Base-by-base conservation (phyloP, 2,113 vertebrate species). In the Herpetotheres cachinnans region DNA sequence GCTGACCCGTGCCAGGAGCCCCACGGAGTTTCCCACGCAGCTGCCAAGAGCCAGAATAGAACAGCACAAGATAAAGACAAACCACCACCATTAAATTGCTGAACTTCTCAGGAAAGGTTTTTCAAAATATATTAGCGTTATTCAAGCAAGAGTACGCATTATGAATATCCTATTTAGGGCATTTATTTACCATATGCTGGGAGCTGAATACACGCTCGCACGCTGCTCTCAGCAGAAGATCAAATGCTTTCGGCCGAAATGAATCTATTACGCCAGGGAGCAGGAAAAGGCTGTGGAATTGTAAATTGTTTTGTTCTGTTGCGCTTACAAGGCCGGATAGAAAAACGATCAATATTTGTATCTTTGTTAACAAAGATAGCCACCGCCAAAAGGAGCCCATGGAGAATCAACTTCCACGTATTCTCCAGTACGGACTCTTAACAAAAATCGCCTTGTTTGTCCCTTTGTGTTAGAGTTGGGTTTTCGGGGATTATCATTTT, bases 351-450 rank as follows among this genome's bases (percentile, higher is more conserved):
- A 13, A 22, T 81, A 54, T 59, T 56, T 66, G 44, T 63, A 18
- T 11, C 63, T 34, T 38, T 50, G 58, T 65, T 66, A 71, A 61
- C 34, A 49, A 66, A 58, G 65, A 11, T 1, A 44, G 34, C 22
- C 21, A 6, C 52, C 40, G 69, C 32, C 62, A 46, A 32, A 61
- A 59, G 76, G 7, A 61, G 59, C 24, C 40, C 61, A 13, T 0
- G 1, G 36, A 80, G 61, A 69, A 44, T 11, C 61, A 15, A 3
- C 26, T 27, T 22, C 87, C 19, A 8, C 3, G 1, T 8, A 12
- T 9, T n/a, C 42, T 30, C 42, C 34, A 21, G 2, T 5, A 36
- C 0, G 0, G 21, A 40, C 49, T 52, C 32, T 15, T 4, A 30
- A 26, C 21, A 83, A 72, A 66, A 44, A 12, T 5, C 9, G 0